Conservation (phyloP, 2,797 vertebrate species). For the Pantherophis alleghaniensis region DNA sequence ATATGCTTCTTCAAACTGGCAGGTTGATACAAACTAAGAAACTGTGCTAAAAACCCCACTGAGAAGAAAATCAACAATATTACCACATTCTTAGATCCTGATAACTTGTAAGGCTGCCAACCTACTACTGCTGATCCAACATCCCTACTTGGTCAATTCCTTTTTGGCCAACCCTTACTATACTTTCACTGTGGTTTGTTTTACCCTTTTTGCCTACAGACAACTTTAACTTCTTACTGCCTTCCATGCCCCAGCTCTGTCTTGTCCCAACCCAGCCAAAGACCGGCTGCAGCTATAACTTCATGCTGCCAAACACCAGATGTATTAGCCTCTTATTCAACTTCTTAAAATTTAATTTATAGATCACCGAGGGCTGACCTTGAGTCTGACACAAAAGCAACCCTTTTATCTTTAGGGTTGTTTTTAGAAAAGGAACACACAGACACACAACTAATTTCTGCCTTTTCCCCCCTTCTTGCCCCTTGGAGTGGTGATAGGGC, state of each 20-base stretch:
- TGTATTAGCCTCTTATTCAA: not conserved
- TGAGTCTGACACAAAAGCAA: not conserved
- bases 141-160: not conserved
- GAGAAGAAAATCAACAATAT: slow-evolving; percentile 17
- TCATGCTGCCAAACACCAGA: not conserved
- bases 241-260: not conserved
- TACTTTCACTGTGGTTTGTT: not conserved
- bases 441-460: not conserved
- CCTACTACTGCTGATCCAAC: not conserved
- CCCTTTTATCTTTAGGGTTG: not conserved
- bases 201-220: not conserved
- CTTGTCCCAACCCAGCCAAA: not conserved
- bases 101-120: not conserved
- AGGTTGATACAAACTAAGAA: slow-evolving; percentile 24
- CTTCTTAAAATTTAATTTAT: not conserved
- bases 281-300: not conserved
- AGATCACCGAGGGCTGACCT: not conserved
- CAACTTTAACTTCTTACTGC: not conserved
- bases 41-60: not conserved
- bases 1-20: not conserved
- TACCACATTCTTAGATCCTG: not conserved
- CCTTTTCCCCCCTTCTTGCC: not conserved
- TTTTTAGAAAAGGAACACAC: not conserved
- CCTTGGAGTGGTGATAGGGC: not conserved
- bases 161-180: not conserved